phyloP scores from a whole-genome alignment of 2,113 vertebrate species.

The Lophotis ruficrista region DNA sequence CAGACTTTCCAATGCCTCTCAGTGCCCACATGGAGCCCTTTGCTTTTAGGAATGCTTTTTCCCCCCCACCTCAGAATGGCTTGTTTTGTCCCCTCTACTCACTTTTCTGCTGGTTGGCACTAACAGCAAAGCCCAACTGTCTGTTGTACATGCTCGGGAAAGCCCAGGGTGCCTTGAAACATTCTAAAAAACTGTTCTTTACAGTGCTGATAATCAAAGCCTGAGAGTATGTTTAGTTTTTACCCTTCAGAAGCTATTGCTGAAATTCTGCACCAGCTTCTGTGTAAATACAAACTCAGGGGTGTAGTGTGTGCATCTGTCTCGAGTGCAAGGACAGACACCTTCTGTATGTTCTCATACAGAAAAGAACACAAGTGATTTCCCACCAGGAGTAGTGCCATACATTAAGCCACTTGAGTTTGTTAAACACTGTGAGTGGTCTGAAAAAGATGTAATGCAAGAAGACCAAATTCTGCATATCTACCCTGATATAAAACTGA shows the following conservation, averaged over 20 bases:
- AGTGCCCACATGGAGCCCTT: background rate
- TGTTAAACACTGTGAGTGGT: background rate
- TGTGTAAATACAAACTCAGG: background rate
- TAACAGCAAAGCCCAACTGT: background rate
- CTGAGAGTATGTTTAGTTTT: background rate
- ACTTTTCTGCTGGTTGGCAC: background rate
- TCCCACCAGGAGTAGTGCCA: background rate
- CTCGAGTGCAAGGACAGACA: background rate
- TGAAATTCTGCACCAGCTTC: background rate
- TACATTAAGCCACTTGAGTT: background rate
- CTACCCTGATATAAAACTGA: background rate
- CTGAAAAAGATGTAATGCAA: background rate
- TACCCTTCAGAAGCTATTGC: background rate
- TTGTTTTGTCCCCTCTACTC: background rate
- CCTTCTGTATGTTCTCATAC: background rate
- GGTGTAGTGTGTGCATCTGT: background rate
- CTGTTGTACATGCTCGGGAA: background rate
- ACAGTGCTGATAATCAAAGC: background rate
- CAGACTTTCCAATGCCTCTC: background rate
- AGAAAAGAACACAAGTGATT: background rate
- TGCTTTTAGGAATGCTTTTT: background rate
- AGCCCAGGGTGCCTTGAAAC: background rate
- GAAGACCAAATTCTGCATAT: background rate
- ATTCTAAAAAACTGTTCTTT: background rate
- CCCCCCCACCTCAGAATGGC: background rate